A percentile compares a stretch with the other conserved stretches of the same genome.
Conservation (phyloP, 1,140 invertebrate species). For the Cherax destructor region DNA sequence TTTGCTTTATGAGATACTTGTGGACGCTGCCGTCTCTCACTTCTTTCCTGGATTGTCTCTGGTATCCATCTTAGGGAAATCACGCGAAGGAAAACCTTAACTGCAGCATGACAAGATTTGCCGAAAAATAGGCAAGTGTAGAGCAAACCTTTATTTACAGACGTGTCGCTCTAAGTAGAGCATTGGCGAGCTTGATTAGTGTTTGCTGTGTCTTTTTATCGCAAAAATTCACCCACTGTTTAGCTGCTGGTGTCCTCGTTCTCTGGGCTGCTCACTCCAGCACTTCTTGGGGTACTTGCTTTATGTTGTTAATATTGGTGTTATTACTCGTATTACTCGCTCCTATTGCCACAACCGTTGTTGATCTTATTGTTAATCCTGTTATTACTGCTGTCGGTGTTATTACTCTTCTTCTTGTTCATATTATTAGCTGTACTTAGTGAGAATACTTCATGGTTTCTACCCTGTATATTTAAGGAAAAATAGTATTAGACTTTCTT, state of each 20-base stretch:
- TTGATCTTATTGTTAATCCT: background rate
- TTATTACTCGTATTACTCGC: no score
- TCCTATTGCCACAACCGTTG: background rate
- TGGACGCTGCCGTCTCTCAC: background rate
- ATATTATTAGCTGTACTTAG: no score
- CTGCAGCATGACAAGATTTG: background rate
- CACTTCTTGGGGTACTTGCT: no score
- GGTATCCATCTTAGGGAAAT: background rate
- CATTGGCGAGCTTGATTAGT: background rate
- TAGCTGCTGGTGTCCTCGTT: background rate
- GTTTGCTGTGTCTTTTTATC: background rate
- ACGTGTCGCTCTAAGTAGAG: background rate
- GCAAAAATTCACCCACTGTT: no score
- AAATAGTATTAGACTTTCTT: no score
- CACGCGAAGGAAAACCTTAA: background rate
- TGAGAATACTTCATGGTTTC: no score
- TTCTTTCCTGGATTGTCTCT: background rate
- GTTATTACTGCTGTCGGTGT: no score
- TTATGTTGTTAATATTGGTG: no score
- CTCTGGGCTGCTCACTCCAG: background rate
- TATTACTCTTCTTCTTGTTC: no score
- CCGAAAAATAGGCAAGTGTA: background rate
- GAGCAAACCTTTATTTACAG: background rate
- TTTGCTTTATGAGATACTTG: slow-evolving; percentile 1
- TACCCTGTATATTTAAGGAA: no score